Conservation (phyloP, 2,888 invertebrate species). For the Meganola albula region DNA sequence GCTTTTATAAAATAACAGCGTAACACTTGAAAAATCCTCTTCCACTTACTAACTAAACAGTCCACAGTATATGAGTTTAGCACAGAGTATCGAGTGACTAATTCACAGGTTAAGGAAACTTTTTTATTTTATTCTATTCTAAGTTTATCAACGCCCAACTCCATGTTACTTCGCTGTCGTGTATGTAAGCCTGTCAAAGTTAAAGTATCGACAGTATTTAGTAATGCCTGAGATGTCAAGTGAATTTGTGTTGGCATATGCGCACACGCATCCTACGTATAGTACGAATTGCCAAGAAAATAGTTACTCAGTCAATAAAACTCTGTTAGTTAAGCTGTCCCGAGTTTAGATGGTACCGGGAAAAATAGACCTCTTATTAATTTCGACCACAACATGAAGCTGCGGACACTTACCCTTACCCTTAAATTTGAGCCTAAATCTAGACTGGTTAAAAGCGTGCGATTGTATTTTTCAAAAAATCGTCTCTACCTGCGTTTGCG, state of each 20-base stretch:
- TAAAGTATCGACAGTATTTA: conserved; percentile 33
- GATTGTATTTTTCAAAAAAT: too few relatives aligned
- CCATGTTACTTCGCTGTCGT: conserved; percentile 32
- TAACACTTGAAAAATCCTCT: too few relatives aligned
- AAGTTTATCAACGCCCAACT: conserved; percentile 21
- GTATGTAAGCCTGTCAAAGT: conserved; percentile 26
- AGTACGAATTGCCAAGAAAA: too few relatives aligned
- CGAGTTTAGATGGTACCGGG: too few relatives aligned
- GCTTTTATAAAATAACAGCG: too few relatives aligned
- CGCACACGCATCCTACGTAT: conserved; percentile 6
- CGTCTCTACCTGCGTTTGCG: background rate
- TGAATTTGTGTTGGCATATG: background rate
- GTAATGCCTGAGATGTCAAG: conserved; percentile 35
- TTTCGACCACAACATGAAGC: too few relatives aligned
- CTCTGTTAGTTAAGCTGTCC: too few relatives aligned
- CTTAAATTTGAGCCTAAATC: too few relatives aligned
- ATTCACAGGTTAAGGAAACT: conserved; percentile 27
- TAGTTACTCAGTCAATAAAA: too few relatives aligned
- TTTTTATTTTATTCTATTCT: conserved; percentile 17
- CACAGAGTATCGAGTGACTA: conserved; percentile 31
- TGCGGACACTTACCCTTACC: too few relatives aligned
- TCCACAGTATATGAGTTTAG: conserved; percentile 27
- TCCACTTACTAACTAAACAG: conserved; percentile 24
- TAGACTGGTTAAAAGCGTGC: too few relatives aligned
- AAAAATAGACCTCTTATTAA: too few relatives aligned